phyloP scores from a whole-genome alignment of 1,140 invertebrate genomes.

The Macrosteles quadrilineatus region DNA sequence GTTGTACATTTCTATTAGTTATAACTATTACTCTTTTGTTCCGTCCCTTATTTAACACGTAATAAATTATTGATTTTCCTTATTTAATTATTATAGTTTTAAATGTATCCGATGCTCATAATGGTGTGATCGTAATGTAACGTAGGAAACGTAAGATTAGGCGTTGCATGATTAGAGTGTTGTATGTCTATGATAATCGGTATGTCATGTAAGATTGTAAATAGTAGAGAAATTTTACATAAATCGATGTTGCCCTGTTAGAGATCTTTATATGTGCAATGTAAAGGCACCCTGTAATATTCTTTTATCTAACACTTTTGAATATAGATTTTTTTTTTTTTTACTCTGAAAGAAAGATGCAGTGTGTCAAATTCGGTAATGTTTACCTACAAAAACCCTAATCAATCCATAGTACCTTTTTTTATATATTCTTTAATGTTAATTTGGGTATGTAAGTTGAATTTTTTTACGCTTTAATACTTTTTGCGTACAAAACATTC shows the following conservation, averaged over 20 bases:
- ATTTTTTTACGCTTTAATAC: no score
- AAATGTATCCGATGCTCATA: slow-evolving; percentile 22
- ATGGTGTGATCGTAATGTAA: slow-evolving; percentile 24
- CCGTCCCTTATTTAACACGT: slow-evolving; percentile 16
- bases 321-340: no score
- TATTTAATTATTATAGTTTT: slow-evolving; percentile 4
- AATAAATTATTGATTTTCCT: not conserved
- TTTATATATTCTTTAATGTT: no score
- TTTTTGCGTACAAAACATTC: no score
- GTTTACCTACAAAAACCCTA: no score
- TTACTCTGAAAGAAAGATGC: no score
- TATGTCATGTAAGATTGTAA: slow-evolving; percentile 14
- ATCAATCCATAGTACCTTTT: no score
- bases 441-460: no score
- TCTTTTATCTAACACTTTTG: no score
- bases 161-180: not conserved
- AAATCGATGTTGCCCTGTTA: not conserved
- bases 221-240: slow-evolving; percentile 22
- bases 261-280: not conserved
- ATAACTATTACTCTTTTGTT: slow-evolving; percentile 4
- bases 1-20: not conserved
- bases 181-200: not conserved
- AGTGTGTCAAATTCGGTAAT: no score
- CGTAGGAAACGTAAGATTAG: slow-evolving; percentile 9
- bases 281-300: no score